Percentiles rank a stretch among this genome's conserved stretches.
phyloP scores from a whole-genome alignment of 64 coral and sea anemone genomes.

The Montipora capricornis region DNA sequence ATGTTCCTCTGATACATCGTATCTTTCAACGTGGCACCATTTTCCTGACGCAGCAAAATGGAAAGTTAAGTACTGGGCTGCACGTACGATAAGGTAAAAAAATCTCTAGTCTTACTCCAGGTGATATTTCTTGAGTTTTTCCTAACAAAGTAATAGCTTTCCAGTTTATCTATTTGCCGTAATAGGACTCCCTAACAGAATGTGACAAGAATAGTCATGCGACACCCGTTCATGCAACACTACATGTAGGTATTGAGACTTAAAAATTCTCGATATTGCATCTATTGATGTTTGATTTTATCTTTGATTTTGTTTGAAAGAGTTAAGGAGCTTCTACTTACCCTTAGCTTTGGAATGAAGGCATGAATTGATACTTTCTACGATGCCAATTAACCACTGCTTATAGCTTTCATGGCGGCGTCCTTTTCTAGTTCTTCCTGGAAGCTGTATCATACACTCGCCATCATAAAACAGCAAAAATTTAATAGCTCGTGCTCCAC shows the following conservation, averaged over 20 bases:
- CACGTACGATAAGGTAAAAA: too few species aligned
- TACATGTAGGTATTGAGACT: too few species aligned
- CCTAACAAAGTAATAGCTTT: too few species aligned
- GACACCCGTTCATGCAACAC: too few species aligned
- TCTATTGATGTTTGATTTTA: too few species aligned
- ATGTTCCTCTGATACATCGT: conserved; percentile 18
- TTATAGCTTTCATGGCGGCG: conserved; percentile 19
- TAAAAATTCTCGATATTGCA: too few species aligned
- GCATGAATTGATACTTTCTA: conserved; percentile 56
- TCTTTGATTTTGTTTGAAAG: not conserved
- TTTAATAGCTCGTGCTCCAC: not conserved
- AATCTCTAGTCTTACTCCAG: too few species aligned
- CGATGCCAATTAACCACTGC: conserved; percentile 42
- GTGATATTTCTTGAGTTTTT: too few species aligned
- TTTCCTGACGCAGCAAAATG: conserved; percentile 14
- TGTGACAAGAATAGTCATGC: too few species aligned
- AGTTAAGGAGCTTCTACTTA: not conserved
- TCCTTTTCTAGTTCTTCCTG: conserved; percentile 17
- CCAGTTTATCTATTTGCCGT: too few species aligned
- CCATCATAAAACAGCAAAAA: conserved; percentile 40
- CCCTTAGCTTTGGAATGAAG: conserved; percentile 30
- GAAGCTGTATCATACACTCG: not conserved
- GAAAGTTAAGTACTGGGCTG: not conserved
- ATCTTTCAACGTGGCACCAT: conserved; percentile 54
- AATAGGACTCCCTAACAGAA: too few species aligned